Base-by-base conservation (phyloP, 2,888 invertebrate species). In the Latheticus oryzae region DNA sequence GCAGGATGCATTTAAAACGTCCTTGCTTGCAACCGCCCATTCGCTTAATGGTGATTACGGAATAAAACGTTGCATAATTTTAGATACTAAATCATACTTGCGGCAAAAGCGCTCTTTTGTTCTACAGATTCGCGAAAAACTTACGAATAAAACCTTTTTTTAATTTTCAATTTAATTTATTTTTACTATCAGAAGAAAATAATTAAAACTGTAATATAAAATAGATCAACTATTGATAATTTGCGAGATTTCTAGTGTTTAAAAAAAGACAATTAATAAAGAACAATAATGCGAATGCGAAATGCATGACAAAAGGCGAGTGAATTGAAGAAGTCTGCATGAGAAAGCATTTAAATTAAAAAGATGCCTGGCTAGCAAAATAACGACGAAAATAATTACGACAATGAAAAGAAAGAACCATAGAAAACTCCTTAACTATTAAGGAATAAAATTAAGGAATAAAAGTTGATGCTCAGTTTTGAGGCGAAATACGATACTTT, bases 281-380 rank as follows among this genome's bases (percentile, higher is more conserved):
- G 71, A 72, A 72, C 72, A 72, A 72, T 69, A 70, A 65, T 54
- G 63, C 62, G 68, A 64, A 68, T 67, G 64, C 67, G 65, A 70
- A 70, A 70, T 72, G 69, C 72, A 71, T 71, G 66, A 71, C 72
- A 72, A 72, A 68, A 63, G 72, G 68, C 65, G 64, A 68, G 63
- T 66, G 67, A 68, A 68, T 66, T 67, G 66, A 68, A 65, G 66
- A 64, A 61, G 61, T 60, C 63, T 64, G 68, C 70, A 67, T 64
- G 66, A 67, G 71, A 72, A 72, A 69, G 69, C 69, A 67, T 66
- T 64, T 69, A 69, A 73, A 73, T 73, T 73, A 73, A 73, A 73
- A 73, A 73, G 70, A 73, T 70, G 71, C 71, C 69, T 68, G 65
- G 67, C 63, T 66, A 50, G 63, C 40, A 38, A 54, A 59, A 59